Evolutionary conservation across 2,797 vertebrate species (phyloP).

Genomic region (Darevskia nairensis): DNA sequence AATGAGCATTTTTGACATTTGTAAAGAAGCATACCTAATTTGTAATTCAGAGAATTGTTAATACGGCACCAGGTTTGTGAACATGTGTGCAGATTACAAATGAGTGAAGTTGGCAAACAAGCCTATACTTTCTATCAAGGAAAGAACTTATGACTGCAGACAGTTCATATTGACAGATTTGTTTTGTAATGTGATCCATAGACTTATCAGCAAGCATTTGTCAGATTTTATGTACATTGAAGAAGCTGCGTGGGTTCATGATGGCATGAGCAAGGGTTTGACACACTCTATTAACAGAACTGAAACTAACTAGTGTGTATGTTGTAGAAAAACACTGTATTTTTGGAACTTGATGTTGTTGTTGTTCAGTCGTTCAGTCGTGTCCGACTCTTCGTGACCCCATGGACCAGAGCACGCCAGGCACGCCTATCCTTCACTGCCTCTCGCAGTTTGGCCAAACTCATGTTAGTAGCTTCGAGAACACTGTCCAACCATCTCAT

Average conservation of each 20-base stretch:
- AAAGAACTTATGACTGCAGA: conserved; percentile 40
- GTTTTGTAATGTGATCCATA: background rate
- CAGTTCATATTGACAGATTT: conserved; percentile 37
- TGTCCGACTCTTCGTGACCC: no score
- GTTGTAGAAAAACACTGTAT: accelerated
- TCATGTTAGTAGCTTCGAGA: no score
- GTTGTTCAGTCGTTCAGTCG: no score
- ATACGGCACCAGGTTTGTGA: conserved; percentile 35
- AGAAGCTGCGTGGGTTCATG: conserved; percentile 28
- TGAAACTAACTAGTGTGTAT: background rate
- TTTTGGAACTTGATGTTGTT: background rate
- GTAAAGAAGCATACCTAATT: background rate
- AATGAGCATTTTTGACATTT: background rate
- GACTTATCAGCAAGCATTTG: conserved; percentile 19
- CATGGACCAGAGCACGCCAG: no score
- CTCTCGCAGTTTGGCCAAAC: no score
- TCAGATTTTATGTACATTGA: accelerated
- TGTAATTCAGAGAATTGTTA: conserved; percentile 36
- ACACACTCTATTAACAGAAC: accelerated
- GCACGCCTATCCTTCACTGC: no score
- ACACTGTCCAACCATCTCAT: no score
- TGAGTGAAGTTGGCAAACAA: conserved; percentile 17
- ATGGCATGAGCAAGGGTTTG: accelerated
- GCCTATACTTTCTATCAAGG: background rate
- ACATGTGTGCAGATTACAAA: conserved; percentile 45